Conservation (phyloP, 2,113 vertebrate species). For the Australoheros scitulus region DNA sequence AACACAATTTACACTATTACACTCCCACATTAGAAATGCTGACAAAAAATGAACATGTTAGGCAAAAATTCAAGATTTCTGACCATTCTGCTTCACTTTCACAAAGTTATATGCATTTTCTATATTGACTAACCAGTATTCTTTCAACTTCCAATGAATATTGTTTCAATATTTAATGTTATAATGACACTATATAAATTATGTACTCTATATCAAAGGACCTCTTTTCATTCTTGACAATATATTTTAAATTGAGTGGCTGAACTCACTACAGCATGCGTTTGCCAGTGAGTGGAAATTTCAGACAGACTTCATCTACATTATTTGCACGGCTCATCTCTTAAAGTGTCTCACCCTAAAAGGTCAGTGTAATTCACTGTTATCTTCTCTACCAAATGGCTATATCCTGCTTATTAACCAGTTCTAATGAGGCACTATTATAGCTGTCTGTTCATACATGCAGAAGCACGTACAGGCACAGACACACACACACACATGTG, state of each 20-base stretch:
- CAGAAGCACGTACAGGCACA: neutral
- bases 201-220: neutral
- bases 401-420: conserved; percentile 57
- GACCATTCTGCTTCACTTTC: neutral
- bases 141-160: neutral
- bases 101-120: neutral
- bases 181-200: neutral
- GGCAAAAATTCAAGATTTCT: neutral
- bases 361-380: conserved; percentile 58
- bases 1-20: neutral
- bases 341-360: conserved; percentile 43
- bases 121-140: neutral
- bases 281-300: neutral
- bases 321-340: conserved; percentile 31
- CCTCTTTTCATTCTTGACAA: neutral
- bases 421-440: conserved; percentile 50
- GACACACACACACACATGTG: neutral
- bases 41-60: neutral
- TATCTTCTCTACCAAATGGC: conserved; percentile 50
- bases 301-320: conserved; percentile 3
- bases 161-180: neutral
- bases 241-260: neutral
- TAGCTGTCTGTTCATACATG: conserved; percentile 19
- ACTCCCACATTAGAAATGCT: neutral
- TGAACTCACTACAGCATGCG: neutral